Conservation (phyloP, 1,140 invertebrate species). For the Leptinotarsa defecta region DNA sequence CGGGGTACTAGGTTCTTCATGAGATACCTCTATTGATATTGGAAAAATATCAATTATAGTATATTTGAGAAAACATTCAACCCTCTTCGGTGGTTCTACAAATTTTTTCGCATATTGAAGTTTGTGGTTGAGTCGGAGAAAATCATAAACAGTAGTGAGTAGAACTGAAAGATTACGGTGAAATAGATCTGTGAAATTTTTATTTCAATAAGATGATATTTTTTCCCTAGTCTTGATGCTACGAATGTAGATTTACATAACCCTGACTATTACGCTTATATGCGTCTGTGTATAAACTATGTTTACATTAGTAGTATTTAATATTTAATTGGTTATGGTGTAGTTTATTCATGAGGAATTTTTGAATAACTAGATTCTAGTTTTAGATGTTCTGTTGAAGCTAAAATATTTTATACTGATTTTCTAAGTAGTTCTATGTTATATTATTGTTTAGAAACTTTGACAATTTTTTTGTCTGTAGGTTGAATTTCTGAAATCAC, state of each 20-base stretch:
- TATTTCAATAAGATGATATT: no score
- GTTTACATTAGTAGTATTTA: slow-evolving; percentile 37
- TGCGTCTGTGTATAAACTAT: slow-evolving; percentile 41
- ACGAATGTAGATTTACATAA: slow-evolving; percentile 15
- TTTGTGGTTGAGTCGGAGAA: no score
- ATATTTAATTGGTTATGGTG: slow-evolving; percentile 37
- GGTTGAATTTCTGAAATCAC: background rate
- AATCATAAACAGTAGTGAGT: no score
- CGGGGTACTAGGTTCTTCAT: no score
- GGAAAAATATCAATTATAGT: no score
- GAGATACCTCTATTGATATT: no score
- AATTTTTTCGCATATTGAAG: no score
- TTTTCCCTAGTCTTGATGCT: background rate
- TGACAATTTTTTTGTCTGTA: no score
- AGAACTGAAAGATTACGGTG: no score
- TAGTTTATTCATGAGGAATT: slow-evolving; percentile 30
- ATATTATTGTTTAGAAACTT: background rate
- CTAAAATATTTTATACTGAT: background rate
- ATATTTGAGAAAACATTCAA: no score
- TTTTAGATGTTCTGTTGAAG: slow-evolving; percentile 9
- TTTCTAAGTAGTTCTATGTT: background rate
- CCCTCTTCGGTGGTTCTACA: no score
- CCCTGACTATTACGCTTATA: slow-evolving; percentile 32
- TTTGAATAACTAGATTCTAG: slow-evolving; percentile 15
- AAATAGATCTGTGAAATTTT: no score